These are phyloP conservation scores for Argentina silus DNA, from an alignment of 2,797 vertebrate species.

Conservation along the genomic window DNA sequence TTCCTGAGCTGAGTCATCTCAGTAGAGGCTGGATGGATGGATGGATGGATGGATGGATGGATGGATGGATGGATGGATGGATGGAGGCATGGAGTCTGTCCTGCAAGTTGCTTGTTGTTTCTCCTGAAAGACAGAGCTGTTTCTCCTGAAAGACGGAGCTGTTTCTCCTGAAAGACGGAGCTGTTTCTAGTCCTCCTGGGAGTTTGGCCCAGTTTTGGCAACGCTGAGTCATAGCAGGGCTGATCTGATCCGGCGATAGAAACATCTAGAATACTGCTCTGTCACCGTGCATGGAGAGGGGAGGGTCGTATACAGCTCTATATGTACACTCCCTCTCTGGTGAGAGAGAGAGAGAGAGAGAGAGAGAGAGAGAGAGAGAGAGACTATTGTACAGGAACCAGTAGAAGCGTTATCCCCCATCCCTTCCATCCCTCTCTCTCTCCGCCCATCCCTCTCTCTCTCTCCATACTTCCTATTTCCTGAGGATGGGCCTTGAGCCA, in stretches of 20 bases:
- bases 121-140: too few species aligned
- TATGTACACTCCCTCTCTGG: neutral
- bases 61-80: too few species aligned
- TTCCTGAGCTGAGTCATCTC: constrained; percentile 38
- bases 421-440: constrained; percentile 5
- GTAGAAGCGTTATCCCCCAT: constrained; percentile 19
- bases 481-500: neutral
- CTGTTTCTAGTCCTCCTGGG: neutral
- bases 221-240: neutral
- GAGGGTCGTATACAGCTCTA: neutral
- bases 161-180: too few species aligned
- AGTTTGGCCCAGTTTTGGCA: neutral
- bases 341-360: neutral
- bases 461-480: constrained; percentile 14
- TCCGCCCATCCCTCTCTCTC: neutral
- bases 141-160: too few species aligned
- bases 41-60: too few species aligned
- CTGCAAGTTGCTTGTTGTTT: constrained; percentile 32
- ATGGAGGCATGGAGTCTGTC: constrained; percentile 52
- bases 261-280: neutral
- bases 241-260: neutral
- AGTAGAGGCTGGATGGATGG: constrained; percentile 44
- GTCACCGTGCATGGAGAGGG: neutral
- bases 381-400: constrained; percentile 25
- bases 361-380: neutral